A percentile compares a stretch with the other conserved stretches of the same genome.
phyloP scores from a whole-genome alignment of 2,113 vertebrate genomes.

The Cervus canadensis region DNA sequence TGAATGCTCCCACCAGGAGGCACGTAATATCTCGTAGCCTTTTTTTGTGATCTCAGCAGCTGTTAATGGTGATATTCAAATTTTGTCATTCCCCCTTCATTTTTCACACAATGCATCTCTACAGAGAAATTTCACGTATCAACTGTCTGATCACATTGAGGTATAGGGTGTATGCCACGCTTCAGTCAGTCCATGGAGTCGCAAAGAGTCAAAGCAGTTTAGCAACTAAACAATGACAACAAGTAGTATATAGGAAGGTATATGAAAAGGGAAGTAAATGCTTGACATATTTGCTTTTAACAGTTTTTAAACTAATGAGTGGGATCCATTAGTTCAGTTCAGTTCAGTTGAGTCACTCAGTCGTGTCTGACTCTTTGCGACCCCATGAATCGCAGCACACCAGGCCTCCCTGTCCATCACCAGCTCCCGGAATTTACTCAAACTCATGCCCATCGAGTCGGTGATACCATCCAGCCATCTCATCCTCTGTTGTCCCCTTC shows the following conservation, averaged over 20 bases:
- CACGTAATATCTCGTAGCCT: background rate
- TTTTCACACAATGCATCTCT: background rate
- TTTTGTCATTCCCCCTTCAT: background rate
- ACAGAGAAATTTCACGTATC: background rate
- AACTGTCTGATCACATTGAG: background rate
- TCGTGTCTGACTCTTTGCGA: too few relatives aligned
- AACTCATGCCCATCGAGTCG: too few relatives aligned
- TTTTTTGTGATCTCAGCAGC: background rate
- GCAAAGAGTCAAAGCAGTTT: background rate
- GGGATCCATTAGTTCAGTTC: background rate
- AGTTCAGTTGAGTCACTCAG: too few relatives aligned
- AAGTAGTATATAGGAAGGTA: background rate
- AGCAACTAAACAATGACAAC: background rate
- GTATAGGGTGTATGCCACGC: background rate
- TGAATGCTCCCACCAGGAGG: background rate
- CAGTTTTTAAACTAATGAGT: background rate
- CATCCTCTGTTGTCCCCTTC: too few relatives aligned
- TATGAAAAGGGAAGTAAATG: background rate
- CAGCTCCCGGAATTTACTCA: too few relatives aligned
- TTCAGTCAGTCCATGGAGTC: background rate
- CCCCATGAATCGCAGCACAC: too few relatives aligned
- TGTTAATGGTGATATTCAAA: background rate
- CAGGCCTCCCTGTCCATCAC: too few relatives aligned
- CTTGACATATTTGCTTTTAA: background rate
- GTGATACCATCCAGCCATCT: too few relatives aligned